Evolutionary conservation across 2,113 vertebrate species (phyloP), one percentile per base, ranked within the genome.

Genomic region (Prinia subflava): DNA sequence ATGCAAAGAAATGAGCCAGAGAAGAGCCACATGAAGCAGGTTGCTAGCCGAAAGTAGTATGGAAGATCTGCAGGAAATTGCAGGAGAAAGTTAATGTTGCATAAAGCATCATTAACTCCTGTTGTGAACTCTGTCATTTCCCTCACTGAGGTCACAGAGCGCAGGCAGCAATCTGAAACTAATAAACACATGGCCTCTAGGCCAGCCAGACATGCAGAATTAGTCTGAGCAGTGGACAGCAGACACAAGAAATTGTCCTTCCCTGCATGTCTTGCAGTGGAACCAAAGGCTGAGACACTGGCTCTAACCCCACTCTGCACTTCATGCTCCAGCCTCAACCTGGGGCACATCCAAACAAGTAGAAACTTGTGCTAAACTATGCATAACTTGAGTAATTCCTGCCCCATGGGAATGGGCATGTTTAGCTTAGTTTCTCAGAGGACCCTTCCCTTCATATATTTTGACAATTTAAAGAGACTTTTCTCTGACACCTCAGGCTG

Each of bases 391-490:
- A 59, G 63, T 59, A 46, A 74, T 87, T 90, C 56, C 80, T 77
- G 22, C 27, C 83, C 69, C 25, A 10, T 5, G 44, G 80, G 94
- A 81, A 64, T 0, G 0, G 44, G 44, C 42, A 47, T 28, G 47
- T 83, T 92, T 86, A 89, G 62, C 55, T 93, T 83, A 18, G 53
- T 55, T 86, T 94, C 90, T 93, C 79, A 57, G 37, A 85, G 67
- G 71, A 83, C 46, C 11, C 59, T 83, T 90, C 46, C n/a, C n/a
- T 88, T 87, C 67, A 53, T 88, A 22, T 67, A 65, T 86, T 96
- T 95, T 95, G 94, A 96, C 82, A 94, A 95, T 81, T 96, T 95
- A 90, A 90, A 90, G 83, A 94, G 83, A 50, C 59, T 87, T 92
- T 89, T 96, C 83, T 92, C 83, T 83, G 86, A 89, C 92, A 95